phyloP scores from a whole-genome alignment of 2,797 vertebrate genomes.

The Paramormyrops hopkinsi region DNA sequence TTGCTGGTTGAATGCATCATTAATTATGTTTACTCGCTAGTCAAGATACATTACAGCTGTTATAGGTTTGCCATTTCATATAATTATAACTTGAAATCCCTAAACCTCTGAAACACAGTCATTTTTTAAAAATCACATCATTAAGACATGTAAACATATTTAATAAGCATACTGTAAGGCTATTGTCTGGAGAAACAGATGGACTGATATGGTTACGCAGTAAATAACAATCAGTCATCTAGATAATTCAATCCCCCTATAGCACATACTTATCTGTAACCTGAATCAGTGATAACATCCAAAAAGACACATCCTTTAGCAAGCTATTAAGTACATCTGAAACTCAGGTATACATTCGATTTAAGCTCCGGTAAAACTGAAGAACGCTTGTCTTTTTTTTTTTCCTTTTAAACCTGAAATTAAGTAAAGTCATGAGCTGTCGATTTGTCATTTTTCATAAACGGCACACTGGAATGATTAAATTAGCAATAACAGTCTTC shows the following conservation, averaged over 20 bases:
- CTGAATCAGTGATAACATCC: background rate
- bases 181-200: conserved; percentile 4
- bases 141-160: background rate
- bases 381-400: background rate
- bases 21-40: background rate
- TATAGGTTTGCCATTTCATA: background rate
- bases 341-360: background rate
- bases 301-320: background rate
- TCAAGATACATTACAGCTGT: background rate
- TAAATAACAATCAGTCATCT: background rate
- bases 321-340: background rate
- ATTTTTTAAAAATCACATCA: background rate
- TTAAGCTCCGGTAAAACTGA: background rate
- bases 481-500: background rate
- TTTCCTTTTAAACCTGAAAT: background rate
- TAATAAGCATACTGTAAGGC: background rate
- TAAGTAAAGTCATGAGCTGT: background rate
- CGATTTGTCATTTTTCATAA: background rate
- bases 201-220: background rate
- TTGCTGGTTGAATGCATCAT: background rate
- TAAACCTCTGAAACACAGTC: background rate
- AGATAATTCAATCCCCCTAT: conserved; percentile 5
- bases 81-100: background rate
- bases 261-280: background rate
- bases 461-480: background rate